phyloP scores from a whole-genome alignment of 2,113 vertebrate genomes.

The Perca flavescens region DNA sequence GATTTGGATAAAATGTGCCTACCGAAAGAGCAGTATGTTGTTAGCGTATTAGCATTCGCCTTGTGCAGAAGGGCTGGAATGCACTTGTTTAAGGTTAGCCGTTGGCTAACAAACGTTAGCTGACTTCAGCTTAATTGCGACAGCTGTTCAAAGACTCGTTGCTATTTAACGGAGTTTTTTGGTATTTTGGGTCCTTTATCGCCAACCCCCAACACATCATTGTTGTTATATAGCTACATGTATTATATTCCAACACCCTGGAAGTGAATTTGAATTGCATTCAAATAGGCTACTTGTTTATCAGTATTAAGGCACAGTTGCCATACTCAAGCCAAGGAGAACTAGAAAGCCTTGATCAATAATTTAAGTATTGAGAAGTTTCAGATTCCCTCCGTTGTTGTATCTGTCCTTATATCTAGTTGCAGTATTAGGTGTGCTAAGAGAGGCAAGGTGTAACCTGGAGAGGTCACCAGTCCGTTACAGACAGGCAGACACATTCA shows the following conservation, averaged over 20 bases:
- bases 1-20: not conserved
- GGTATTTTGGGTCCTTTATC: not conserved
- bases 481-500: not conserved
- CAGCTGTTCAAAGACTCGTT: not conserved
- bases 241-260: not conserved
- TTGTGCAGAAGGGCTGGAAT: not conserved
- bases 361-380: conserved; percentile 57
- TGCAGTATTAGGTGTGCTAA: conserved; percentile 4
- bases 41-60: not conserved
- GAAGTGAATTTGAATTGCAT: not conserved
- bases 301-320: not conserved
- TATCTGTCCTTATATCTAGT: conserved; percentile 26
- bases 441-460: not conserved
- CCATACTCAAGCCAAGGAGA: not conserved
- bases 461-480: not conserved
- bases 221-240: not conserved
- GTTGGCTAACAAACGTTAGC: conserved; percentile 32
- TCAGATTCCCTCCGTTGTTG: conserved; percentile 44
- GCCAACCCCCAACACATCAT: not conserved
- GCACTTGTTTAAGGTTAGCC: conserved; percentile 11
- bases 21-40: not conserved
- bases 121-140: not conserved
- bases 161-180: not conserved
- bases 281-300: not conserved
- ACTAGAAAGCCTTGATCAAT: conserved; percentile 58